Conservation (phyloP, 2,797 vertebrate species). For the Micromesistius poutassou region DNA sequence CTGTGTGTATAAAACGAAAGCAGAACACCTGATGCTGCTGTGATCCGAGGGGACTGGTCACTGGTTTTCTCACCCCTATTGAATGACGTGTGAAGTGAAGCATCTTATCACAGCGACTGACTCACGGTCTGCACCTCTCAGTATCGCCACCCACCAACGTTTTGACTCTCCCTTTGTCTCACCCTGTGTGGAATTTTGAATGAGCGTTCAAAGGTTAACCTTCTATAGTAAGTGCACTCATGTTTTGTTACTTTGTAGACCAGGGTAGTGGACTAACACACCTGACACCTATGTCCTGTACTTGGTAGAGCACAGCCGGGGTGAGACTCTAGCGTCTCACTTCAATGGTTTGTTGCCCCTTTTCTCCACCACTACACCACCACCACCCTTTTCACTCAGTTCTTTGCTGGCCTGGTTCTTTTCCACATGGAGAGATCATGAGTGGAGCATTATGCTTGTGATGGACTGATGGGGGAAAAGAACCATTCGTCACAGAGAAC, state of each 20-base stretch:
- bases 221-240: slow-evolving; percentile 17
- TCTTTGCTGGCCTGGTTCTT: slow-evolving; percentile 34
- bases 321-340: neutral
- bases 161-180: slow-evolving; percentile 3
- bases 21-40: neutral
- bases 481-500: neutral
- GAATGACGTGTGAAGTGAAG: slow-evolving; percentile 17
- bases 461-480: neutral
- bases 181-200: slow-evolving; percentile 13
- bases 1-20: neutral
- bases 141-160: neutral
- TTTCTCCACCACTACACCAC: slow-evolving; percentile 6
- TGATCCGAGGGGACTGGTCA: neutral
- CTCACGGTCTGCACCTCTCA: slow-evolving; percentile 17
- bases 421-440: slow-evolving; percentile 29
- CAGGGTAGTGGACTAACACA: slow-evolving; percentile 57
- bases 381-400: neutral
- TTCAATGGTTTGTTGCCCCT: slow-evolving; percentile 11
- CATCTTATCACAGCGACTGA: slow-evolving; percentile 52
- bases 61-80: slow-evolving; percentile 9
- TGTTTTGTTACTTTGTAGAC: slow-evolving; percentile 18
- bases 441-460: slow-evolving; percentile 13
- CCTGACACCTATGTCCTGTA: slow-evolving; percentile 20
- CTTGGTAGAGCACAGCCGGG: slow-evolving; percentile 16
- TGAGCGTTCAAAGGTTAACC: slow-evolving; percentile 13